A percentile compares a stretch with the other conserved stretches of the same genome.
These are phyloP conservation scores for Agrochola macilenta DNA, from an alignment of 2,888 invertebrate species.

Conservation along the genomic window DNA sequence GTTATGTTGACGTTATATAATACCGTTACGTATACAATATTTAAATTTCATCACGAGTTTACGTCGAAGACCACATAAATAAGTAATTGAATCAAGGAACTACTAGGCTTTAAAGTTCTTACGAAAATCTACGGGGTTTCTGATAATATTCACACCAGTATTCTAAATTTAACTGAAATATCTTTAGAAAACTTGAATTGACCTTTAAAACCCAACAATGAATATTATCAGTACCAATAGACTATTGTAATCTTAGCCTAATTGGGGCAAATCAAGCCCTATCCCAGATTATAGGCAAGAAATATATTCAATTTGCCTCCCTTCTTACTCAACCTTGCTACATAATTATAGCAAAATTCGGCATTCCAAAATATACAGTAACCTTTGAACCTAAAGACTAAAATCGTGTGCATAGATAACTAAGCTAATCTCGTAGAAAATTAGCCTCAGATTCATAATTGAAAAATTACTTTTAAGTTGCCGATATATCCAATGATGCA, in stretches of 20 bases:
- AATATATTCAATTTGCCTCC: conserved; percentile 26
- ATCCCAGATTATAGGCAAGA: conserved; percentile 52
- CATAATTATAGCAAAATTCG: conserved; percentile 17
- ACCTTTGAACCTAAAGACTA: conserved; percentile 22
- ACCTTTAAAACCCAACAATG: not conserved
- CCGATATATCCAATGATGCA: conserved; percentile 25
- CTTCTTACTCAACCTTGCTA: conserved; percentile 10
- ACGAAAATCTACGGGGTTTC: conserved; percentile 20
- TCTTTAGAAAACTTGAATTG: conserved; percentile 5
- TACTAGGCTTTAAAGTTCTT: conserved; percentile 9
- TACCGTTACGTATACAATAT: not conserved
- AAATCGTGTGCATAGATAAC: conserved; percentile 30
- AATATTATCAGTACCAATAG: conserved; percentile 28
- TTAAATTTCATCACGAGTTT: not conserved
- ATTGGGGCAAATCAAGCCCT: conserved; percentile 30
- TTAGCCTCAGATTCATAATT: conserved; percentile 21
- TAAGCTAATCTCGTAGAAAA: conserved; percentile 35
- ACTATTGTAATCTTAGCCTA: conserved; percentile 27
- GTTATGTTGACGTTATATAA: not conserved
- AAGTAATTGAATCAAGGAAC: conserved; percentile 5
- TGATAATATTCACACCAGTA: conserved; percentile 22
- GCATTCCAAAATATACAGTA: conserved; percentile 48
- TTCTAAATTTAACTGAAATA: not conserved
- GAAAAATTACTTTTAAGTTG: conserved; percentile 13
- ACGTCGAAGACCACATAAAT: conserved; percentile 24